phyloP scores from a whole-genome alignment of 2,888 invertebrate genomes.

The Pelosia muscerda region DNA sequence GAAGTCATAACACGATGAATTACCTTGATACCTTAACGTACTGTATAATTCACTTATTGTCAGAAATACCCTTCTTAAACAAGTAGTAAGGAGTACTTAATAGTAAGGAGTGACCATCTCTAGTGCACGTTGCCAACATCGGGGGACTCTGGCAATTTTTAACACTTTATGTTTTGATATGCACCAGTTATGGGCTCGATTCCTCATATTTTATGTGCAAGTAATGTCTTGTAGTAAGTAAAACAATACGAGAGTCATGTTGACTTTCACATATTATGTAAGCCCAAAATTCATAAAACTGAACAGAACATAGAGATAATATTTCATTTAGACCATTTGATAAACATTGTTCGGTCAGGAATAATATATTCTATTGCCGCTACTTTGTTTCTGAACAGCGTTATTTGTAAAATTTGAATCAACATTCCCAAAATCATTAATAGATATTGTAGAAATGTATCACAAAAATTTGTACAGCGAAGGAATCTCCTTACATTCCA shows the following conservation, averaged over 20 bases:
- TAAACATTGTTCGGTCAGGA: background rate
- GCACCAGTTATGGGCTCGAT: background rate
- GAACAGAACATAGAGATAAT: background rate
- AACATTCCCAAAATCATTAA: constrained; percentile 41
- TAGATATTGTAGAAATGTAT: constrained; percentile 39
- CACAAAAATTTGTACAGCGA: constrained; percentile 30
- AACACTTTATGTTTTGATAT: too few relatives aligned
- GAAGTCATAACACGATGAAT: constrained; percentile 15
- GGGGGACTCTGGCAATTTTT: too few relatives aligned
- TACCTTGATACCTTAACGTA: constrained; percentile 1
- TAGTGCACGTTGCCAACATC: too few relatives aligned
- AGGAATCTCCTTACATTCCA: constrained; percentile 59
- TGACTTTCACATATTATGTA: background rate
- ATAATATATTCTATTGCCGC: constrained; percentile 2
- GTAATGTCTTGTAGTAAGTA: background rate
- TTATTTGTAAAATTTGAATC: constrained; percentile 43
- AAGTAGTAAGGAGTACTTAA: too few relatives aligned
- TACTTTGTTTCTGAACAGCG: constrained; percentile 5
- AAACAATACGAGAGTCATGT: background rate
- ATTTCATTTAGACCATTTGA: background rate
- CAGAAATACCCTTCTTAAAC: background rate
- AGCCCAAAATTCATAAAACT: background rate
- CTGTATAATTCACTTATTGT: background rate
- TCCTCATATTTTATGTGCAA: background rate
- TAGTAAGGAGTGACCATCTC: too few relatives aligned